phyloP scores from a whole-genome alignment of 2,113 vertebrate genomes.

The Lonchura striata region DNA sequence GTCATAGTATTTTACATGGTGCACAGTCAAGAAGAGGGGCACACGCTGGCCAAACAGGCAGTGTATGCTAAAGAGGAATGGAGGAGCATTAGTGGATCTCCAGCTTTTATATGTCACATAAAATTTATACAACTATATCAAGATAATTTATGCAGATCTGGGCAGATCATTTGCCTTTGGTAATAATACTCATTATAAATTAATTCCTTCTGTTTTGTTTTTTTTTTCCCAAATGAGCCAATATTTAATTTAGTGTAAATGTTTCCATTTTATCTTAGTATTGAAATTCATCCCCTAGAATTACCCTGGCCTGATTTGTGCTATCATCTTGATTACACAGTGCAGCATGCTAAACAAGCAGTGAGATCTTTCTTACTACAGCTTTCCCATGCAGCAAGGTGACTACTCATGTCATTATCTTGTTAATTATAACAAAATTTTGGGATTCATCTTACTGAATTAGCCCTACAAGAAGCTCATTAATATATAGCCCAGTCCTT shows the following conservation, averaged over 20 bases:
- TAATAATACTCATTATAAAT: neutral
- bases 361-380: neutral
- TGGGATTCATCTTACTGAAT: neutral
- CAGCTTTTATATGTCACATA: neutral
- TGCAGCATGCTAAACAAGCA: neutral
- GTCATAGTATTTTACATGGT: neutral
- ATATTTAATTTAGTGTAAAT: neutral
- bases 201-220: neutral
- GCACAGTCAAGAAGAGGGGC: neutral
- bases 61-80: neutral
- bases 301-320: neutral
- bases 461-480: neutral
- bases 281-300: neutral
- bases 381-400: neutral
- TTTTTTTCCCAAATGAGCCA: neutral
- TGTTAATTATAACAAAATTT: neutral
- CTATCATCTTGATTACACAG: neutral
- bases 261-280: neutral
- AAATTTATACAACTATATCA: neutral
- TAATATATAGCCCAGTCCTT: neutral
- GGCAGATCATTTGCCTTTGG: neutral
- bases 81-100: neutral
- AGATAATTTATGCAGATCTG: neutral
- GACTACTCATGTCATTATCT: neutral
- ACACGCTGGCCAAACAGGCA: neutral